Conservation (phyloP, 2,797 vertebrate species). For the Eurystomus glaucurus region DNA sequence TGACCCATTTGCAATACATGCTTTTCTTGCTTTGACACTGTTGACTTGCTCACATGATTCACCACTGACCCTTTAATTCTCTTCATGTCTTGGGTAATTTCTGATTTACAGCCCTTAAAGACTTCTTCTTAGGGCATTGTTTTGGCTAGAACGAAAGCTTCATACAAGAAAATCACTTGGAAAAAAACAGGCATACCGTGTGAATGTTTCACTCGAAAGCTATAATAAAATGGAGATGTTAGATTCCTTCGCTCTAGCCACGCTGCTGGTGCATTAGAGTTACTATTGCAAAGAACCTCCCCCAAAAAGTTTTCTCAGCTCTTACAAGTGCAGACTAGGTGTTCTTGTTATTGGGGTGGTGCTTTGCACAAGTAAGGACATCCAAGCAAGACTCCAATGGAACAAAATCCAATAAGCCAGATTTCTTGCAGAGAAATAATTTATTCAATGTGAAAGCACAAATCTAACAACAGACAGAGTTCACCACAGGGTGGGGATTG, state of each 20-base stretch:
- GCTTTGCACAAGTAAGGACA: not conserved
- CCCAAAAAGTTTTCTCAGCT: not conserved
- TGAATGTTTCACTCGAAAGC: not conserved
- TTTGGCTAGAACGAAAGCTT: not conserved
- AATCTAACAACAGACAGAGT: not conserved
- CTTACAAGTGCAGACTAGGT: not conserved
- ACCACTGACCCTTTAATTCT: not conserved
- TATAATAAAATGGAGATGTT: not conserved
- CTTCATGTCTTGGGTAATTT: not conserved
- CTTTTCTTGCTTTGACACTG: slow-evolving; percentile 21
- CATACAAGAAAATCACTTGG: not conserved
- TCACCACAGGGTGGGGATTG: not conserved
- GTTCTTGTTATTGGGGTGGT: not conserved
- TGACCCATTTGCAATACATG: not conserved
- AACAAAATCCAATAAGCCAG: not conserved
- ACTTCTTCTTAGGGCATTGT: not conserved
- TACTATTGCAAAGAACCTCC: not conserved
- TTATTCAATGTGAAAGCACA: not conserved
- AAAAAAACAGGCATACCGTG: not conserved
- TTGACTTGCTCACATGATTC: not conserved
- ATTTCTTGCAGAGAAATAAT: not conserved
- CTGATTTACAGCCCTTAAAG: not conserved
- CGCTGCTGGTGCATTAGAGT: not conserved
- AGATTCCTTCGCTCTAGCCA: not conserved
- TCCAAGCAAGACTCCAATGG: not conserved